Conservation (phyloP, 2,797 vertebrate species). For the Euphonia xanthogaster region DNA sequence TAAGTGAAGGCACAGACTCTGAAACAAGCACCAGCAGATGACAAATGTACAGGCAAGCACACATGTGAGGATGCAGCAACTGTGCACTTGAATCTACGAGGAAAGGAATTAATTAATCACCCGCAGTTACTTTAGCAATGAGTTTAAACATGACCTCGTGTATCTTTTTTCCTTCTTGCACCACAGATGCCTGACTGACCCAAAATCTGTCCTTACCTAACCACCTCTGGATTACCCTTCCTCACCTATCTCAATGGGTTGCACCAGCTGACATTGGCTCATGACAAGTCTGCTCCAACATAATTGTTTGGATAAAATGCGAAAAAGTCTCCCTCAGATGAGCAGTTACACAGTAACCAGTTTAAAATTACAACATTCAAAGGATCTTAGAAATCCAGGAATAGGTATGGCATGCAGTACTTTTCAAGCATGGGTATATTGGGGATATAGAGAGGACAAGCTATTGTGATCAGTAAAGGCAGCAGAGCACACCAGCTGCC, state of each 20-base stretch:
- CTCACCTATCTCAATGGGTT: not conserved
- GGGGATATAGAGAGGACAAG: not conserved
- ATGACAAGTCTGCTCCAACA: not conserved
- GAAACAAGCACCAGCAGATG: not conserved
- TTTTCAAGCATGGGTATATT: not conserved
- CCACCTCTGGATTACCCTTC: not conserved
- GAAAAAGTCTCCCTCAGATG: not conserved
- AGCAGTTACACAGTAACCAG: not conserved
- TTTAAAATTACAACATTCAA: not conserved
- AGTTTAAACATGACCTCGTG: not conserved
- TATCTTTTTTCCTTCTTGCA: not conserved
- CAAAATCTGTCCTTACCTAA: not conserved
- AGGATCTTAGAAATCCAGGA: not conserved
- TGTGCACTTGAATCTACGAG: not conserved
- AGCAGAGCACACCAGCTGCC: not conserved
- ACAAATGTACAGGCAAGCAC: not conserved
- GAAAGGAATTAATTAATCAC: not conserved
- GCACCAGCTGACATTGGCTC: not conserved
- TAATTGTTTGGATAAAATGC: not conserved
- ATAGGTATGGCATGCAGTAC: not conserved
- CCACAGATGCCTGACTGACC: not conserved
- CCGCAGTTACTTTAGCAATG: not conserved
- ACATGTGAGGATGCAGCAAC: not conserved
- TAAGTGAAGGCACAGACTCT: slow-evolving; percentile 8
- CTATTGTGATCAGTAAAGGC: not conserved